phyloP scores from a whole-genome alignment of 2,797 vertebrate species.

The Sitta carolinensis region DNA sequence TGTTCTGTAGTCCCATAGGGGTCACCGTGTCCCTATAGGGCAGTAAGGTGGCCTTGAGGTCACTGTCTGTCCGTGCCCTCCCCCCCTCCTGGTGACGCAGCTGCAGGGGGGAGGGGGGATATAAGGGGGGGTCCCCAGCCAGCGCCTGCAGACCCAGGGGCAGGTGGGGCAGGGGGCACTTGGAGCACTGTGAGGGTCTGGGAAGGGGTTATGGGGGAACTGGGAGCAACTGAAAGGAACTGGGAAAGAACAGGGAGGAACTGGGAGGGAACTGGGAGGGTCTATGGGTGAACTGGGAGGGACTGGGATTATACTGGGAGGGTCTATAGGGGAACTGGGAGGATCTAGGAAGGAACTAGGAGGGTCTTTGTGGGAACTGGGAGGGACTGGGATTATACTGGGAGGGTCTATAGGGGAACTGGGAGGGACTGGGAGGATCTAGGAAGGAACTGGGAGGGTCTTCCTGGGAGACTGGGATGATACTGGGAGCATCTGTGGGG shows the following conservation, averaged over 20 bases:
- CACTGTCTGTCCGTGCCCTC: background rate
- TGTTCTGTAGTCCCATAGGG: background rate
- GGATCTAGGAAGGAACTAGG: background rate
- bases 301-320: background rate
- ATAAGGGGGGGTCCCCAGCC: background rate
- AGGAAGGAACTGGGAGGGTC: background rate
- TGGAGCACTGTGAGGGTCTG: background rate
- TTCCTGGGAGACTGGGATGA: background rate
- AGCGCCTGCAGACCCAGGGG: background rate
- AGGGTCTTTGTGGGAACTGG: background rate
- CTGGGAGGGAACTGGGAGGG: background rate
- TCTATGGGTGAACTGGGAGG: background rate
- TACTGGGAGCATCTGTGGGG: background rate
- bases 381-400: background rate
- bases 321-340: background rate
- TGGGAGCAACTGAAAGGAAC: background rate
- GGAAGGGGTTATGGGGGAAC: background rate
- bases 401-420: background rate
- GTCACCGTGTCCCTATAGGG: background rate
- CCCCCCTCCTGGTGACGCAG: background rate
- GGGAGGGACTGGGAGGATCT: background rate
- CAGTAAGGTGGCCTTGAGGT: background rate
- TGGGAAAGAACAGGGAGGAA: background rate
- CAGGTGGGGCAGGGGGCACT: slow-evolving; percentile 2
- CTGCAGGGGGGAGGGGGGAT: background rate